Conservation (phyloP, 2,888 invertebrate genomes). For the Plagodis pulveraria region DNA sequence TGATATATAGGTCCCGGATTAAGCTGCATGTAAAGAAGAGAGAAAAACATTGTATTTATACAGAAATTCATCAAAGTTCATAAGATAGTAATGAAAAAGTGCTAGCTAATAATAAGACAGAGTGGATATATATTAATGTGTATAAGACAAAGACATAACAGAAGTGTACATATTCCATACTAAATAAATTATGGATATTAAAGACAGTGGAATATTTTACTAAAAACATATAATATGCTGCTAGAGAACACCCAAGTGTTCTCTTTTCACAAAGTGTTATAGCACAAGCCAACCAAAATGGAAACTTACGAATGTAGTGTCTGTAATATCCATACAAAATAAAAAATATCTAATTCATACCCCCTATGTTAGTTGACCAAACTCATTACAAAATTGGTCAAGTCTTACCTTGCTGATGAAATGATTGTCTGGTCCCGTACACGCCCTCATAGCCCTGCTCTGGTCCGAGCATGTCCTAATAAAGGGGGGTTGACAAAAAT, state of each 20-base stretch:
- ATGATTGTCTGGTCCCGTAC: conserved; percentile 96
- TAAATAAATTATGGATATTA: conserved; percentile 6
- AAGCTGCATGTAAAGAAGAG: conserved; percentile 85
- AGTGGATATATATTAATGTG: conserved; percentile 10
- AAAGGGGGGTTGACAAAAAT: conserved; percentile 64
- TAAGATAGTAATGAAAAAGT: conserved; percentile 34
- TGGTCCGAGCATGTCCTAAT: conserved; percentile 95
- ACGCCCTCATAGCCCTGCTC: conserved; percentile 97
- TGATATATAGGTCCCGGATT: conserved; percentile 85
- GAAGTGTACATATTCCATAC: conserved; percentile 8
- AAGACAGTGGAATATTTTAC: background rate
- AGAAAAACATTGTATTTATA: conserved; percentile 74
- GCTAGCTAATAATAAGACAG: conserved; percentile 29
- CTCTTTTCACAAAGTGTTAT: too few species aligned
- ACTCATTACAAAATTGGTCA: conserved; percentile 42
- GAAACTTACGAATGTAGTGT: background rate
- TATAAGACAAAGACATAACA: conserved; percentile 1
- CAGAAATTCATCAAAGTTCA: conserved; percentile 51
- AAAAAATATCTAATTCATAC: conserved; percentile 5
- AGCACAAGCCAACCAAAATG: too few species aligned
- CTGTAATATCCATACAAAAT: background rate
- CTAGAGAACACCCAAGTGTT: too few species aligned
- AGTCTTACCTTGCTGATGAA: conserved; percentile 93
- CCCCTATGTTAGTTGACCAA: conserved; percentile 58
- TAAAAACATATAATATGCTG: too few species aligned